Evolutionary conservation across 1,140 invertebrate species (phyloP), one percentile per base, ranked within the genome.

Genomic region (Sitobion miscanthi): DNA sequence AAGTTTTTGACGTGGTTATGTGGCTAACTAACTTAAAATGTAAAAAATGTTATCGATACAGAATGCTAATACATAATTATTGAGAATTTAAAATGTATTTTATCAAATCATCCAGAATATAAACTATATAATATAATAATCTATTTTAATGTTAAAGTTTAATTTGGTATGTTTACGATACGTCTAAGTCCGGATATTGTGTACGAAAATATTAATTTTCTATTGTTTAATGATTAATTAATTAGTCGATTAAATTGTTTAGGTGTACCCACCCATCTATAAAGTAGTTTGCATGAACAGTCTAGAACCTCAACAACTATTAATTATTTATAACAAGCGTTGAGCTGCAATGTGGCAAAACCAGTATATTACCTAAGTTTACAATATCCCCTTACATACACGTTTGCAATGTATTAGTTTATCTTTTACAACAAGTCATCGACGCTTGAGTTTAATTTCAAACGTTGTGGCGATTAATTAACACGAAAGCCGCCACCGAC

Each of bases 291-390:
- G 47, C 20, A 23, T 8, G n/a, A 88, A 2, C n/a, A 49, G 20
- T 52, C 87, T 88, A 88, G 35, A 54, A 88, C 20, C 47, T 54
- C 42, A 35, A 54, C 49, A 88, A 54, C 87, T 35, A 54, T 88
- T 88, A 88, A 88, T 88, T 52, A 88, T 88, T 88, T 23, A 54
- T 88, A 88, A 88, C 3, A 49, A 49, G n/a, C 14, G 5, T 77
- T 77, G 62, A 17, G n/a, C 21, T 52, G 49, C 1, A n/a, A 88
- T 87, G 7, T 21, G 86, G 30, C n/a, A n/a, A 87, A 42, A 87
- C 30, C 30, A 17, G 86, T 49, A 54, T 54, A 49, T 87, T 49
- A 49, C 30, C 62, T n/a, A 17, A n/a, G 62, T 69, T 69, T 6
- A n/a, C 14, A 77, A 62, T 62, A 62, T 23, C 52, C 52, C 8